These are phyloP conservation scores for Hippocampus abdominalis DNA, from an alignment of 2,113 vertebrate genomes.

Conservation along the genomic window DNA sequence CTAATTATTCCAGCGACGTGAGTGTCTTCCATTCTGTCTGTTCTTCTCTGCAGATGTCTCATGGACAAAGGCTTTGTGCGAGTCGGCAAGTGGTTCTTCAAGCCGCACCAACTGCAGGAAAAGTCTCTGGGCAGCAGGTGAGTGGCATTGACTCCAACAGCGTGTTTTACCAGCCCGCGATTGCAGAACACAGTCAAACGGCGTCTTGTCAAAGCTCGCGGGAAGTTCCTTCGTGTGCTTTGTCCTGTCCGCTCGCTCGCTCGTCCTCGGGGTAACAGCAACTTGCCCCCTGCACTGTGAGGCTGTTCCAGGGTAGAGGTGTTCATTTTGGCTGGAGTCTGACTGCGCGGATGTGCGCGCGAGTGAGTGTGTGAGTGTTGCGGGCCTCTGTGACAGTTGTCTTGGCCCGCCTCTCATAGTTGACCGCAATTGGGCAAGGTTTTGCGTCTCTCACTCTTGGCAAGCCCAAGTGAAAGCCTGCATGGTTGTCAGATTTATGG, in stretches of 20 bases:
- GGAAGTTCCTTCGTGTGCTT: constrained; percentile 37
- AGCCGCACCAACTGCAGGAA: constrained; percentile 89
- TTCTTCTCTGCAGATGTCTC: constrained; percentile 79
- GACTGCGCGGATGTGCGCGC: not conserved
- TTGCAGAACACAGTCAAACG: not conserved
- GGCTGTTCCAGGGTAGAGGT: not conserved
- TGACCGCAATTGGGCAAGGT: not conserved
- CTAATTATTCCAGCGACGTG: not conserved
- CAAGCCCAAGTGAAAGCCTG: not conserved
- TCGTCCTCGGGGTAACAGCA: too few relatives aligned
- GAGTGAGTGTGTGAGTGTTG: not conserved
- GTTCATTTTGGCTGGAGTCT: not conserved
- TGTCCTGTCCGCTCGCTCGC: too few relatives aligned
- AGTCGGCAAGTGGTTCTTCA: constrained; percentile 96
- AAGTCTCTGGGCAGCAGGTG: constrained; percentile 91
- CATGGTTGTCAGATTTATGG: not conserved
- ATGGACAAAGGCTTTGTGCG: constrained; percentile 96
- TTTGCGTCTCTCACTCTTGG: not conserved
- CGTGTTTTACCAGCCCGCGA: not conserved
- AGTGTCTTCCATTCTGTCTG: not conserved
- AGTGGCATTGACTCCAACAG: constrained; percentile 32
- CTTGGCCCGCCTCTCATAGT: too few relatives aligned
- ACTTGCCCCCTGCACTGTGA: not conserved
- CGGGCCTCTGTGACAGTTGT: too few relatives aligned
- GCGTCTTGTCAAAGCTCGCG: constrained; percentile 11